Percentiles rank a stretch among this genome's conserved stretches.
Conservation (phyloP, 2,113 vertebrate genomes). For the Gorsachius goisagi region DNA sequence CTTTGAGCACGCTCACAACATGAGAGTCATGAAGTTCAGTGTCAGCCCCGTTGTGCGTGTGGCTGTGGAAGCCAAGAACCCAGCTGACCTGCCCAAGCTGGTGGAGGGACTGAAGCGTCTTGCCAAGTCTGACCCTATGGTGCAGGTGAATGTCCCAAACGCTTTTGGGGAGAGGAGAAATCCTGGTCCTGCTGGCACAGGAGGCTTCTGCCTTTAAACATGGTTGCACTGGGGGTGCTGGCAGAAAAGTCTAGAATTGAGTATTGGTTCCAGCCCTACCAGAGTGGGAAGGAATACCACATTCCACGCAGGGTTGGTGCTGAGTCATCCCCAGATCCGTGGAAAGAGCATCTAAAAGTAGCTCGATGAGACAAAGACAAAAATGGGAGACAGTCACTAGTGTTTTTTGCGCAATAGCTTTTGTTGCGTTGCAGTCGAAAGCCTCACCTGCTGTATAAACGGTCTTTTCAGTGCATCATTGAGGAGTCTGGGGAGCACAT, state of each 20-base stretch:
- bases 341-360: neutral
- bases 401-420: fast-evolving
- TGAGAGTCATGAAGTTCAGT: constrained; percentile 98
- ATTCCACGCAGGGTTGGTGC: no score
- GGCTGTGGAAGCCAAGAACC: constrained; percentile 94
- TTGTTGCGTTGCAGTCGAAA: fast-evolving
- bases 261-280: neutral
- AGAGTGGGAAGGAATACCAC: neutral
- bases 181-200: neutral
- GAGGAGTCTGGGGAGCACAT: constrained; percentile 97
- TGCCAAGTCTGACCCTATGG: constrained; percentile 96
- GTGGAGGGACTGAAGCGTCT: constrained; percentile 94
- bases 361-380: neutral
- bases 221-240: neutral
- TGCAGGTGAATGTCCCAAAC: constrained; percentile 71
- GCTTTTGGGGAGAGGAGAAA: no score
- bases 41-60: constrained; percentile 94
- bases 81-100: constrained; percentile 91
- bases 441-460: neutral
- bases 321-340: no score
- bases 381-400: fast-evolving
- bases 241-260: neutral
- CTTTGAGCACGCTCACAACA: constrained; percentile 92
- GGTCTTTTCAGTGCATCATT: constrained; percentile 84
- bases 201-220: neutral